Evolutionary conservation across 2,888 invertebrate species (phyloP), one percentile per base, ranked within the genome.

Genomic region (Thymelicus sylvestris): DNA sequence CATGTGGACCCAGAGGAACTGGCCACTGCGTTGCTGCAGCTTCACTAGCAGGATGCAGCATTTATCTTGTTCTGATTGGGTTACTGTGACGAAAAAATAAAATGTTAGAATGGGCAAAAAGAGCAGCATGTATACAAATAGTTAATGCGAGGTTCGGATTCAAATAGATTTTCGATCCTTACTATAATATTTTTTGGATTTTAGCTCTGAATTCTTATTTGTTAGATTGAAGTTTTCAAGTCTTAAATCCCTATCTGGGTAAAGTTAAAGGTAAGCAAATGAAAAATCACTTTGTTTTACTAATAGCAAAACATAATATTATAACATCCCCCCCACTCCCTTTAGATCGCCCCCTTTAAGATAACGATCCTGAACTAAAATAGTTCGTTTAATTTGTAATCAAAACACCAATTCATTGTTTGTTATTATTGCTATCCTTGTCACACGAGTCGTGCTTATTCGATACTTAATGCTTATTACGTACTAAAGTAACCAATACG

Each of bases 51-150:
- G 95, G 80, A 99, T 98, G 86, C 99, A 98, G 76, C 99, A 98
- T 80, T 99, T 96, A 89, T 99, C 99, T 89, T 99, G 99, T 88
- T 99, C 99, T 71, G 99, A 98, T 93, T 98, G 98, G 63, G 98
- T 98, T 89, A 99, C 99, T 99, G 95, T 47, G 95, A 69, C 19
- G 24, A 64, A 68, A 15, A 15, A 31, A 10, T 31, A 57, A 19
- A 19, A 19, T 5, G 2, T 57, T 57, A 24, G 7, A 57, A 10
- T 10, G 0, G 12, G 12, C 4, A 12, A 44, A 10, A 44, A 44
- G 12, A 44, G 8, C 44, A 44, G 44, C 44, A 8, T 44, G 44
- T 44, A 44, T 44, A 44, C 3, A 44, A 44, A 44, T 12, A 31
- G 8, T 12, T 44, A 3, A 44, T 7, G 41, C 7, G 1, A 31